These are phyloP conservation scores for Scotopteryx bipunctaria DNA, from an alignment of 2,888 invertebrate species.

Conservation along the genomic window DNA sequence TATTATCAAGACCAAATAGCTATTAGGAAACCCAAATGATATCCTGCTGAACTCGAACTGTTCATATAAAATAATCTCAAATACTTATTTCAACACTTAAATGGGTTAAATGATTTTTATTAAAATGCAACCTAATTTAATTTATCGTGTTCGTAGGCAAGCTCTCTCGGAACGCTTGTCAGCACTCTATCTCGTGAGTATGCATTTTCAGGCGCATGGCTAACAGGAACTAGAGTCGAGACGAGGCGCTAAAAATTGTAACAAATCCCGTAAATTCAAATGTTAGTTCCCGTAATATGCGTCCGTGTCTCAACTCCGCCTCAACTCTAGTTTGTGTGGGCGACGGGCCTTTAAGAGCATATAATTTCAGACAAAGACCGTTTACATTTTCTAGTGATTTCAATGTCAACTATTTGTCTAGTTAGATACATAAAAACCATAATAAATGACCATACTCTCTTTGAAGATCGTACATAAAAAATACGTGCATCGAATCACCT, in stretches of 20 bases:
- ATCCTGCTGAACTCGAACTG: not conserved
- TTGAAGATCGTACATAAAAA: no score
- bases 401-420: no score
- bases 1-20: slow-evolving; percentile 10
- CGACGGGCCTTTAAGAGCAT: not conserved
- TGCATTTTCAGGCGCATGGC: no score
- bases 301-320: no score
- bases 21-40: not conserved
- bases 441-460: no score
- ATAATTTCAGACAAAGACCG: not conserved
- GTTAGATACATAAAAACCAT: no score
- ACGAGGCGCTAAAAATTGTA: no score
- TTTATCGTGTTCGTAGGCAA: slow-evolving; percentile 26
- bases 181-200: slow-evolving; percentile 19
- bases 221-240: no score
- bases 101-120: not conserved
- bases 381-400: slow-evolving; percentile 1
- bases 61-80: not conserved
- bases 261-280: no score
- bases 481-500: not conserved
- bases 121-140: not conserved
- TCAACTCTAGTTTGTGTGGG: no score
- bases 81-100: not conserved
- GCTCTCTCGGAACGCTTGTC: slow-evolving; percentile 17
- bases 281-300: no score